phyloP scores from a whole-genome alignment of 2,113 vertebrate genomes.

The Siphamia tubifer region DNA sequence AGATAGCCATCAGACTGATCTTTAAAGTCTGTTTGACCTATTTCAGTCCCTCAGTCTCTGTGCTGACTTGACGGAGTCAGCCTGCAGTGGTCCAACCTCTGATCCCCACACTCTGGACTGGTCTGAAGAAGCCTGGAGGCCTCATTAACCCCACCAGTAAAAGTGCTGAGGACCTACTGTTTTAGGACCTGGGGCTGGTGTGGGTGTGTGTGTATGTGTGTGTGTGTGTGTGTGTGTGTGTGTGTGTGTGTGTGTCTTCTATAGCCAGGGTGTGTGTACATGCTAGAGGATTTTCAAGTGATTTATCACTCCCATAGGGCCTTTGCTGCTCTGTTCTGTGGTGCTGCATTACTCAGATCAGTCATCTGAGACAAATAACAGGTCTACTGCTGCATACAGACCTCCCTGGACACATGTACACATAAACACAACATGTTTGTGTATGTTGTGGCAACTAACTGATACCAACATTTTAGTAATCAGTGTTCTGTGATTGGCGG shows the following conservation, averaged over 20 bases:
- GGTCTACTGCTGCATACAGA: constrained; percentile 39
- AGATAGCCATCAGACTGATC: neutral
- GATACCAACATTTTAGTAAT: constrained; percentile 53
- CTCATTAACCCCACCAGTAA: constrained; percentile 39
- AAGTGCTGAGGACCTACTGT: constrained; percentile 1
- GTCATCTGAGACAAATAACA: constrained; percentile 60
- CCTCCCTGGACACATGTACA: constrained; percentile 19
- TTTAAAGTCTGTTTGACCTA: constrained; percentile 1
- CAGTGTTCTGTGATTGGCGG: constrained; percentile 36
- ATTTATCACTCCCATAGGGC: constrained; percentile 59
- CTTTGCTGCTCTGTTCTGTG: constrained; percentile 47
- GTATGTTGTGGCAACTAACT: constrained; percentile 30
- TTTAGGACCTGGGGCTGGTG: constrained; percentile 25
- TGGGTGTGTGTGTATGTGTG: constrained; percentile 35
- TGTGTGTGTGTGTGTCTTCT: constrained; percentile 23
- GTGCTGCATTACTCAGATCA: constrained; percentile 65
- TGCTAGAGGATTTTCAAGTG: constrained; percentile 44
- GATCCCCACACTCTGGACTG: neutral
- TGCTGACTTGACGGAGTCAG: neutral
- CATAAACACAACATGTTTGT: constrained; percentile 15
- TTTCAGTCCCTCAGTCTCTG: constrained; percentile 6
- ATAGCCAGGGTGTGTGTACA: constrained; percentile 34
- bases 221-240: constrained; percentile 25
- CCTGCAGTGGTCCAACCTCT: neutral
- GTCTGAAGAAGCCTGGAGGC: constrained; percentile 34